Evolutionary conservation across 2,113 vertebrate species (phyloP), one percentile per base, ranked within the genome.

Genomic region (Thomomys bottae): DNA sequence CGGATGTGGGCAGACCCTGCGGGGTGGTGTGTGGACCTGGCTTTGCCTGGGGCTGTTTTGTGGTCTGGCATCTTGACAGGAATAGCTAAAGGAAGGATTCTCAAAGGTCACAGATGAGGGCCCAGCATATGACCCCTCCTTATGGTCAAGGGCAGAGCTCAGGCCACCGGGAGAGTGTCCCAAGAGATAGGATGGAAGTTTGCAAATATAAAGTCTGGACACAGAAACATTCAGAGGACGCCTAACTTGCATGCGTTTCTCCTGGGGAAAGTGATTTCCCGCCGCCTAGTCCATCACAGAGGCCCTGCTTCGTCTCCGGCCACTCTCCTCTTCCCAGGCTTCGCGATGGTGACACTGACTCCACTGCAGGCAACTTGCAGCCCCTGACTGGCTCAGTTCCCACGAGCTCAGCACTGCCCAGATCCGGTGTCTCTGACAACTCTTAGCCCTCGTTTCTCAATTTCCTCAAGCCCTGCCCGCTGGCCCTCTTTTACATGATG

Each of bases 81-180:
- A 30, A 20, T 28, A 34, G 4, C n/a, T 20, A 18, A 40, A 45
- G 38, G 18, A 4, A 2, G 2, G 66, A 28, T 82, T 83, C 68
- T 8, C 20, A 30, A 0, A 18, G n/a, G 54, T 21, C 18, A 2
- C 15, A 71, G 54, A 9, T 30, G 34, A 11, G 32, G 17, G 20
- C 3, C 20, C 4, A 6, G 0, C 4, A 0, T 8, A 4, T 34
- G 3, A 11, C 28, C 17, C 70, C 1, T 80, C 30, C 6, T 20
- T 21, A 0, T 12, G 40, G 32, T 21, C 11, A n/a, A 2, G 8
- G 2, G 34, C 18, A 6, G 34, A 10, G 15, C 28, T 84, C 71
- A 28, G 26, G 23, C 9, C 61, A 24, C 17, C 36, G 38, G 18
- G 24, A 40, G 10, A 11, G 3, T 42, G 23, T 6, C 36, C n/a